Evolutionary conservation across 2,113 vertebrate genomes (phyloP).

Genomic region (Labeo rohita): DNA sequence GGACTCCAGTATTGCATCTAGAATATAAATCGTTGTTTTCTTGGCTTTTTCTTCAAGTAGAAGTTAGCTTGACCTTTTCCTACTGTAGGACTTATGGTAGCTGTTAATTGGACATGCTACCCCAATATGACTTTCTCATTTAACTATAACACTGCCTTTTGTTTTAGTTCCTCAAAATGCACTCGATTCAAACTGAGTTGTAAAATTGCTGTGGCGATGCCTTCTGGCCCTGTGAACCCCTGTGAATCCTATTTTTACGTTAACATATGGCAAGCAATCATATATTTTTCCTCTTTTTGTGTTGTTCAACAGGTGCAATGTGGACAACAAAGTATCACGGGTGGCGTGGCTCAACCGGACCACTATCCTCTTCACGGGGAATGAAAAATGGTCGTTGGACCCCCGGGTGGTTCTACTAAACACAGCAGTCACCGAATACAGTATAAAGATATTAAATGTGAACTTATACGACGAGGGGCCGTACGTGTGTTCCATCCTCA

Average conservation of each 20-base stretch:
- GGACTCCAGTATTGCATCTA: constrained; percentile 66
- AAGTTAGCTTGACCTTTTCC: not conserved
- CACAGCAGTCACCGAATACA: constrained; percentile 94
- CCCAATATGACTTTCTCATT: not conserved
- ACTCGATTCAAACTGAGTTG: not conserved
- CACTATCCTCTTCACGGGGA: constrained; percentile 93
- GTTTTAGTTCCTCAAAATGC: not conserved
- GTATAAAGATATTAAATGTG: constrained; percentile 93
- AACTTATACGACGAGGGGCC: constrained; percentile 92
- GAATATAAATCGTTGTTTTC: constrained; percentile 61
- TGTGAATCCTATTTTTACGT: not conserved
- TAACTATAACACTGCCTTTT: not conserved
- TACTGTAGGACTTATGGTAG: not conserved
- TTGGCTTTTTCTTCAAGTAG: not conserved
- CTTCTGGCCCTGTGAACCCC: no score
- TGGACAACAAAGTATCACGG: constrained; percentile 92
- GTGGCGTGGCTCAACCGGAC: constrained; percentile 98
- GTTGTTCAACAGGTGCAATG: constrained; percentile 82
- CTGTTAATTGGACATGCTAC: not conserved
- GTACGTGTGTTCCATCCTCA: constrained; percentile 95
- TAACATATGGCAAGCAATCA: not conserved
- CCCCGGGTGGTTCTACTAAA: constrained; percentile 91
- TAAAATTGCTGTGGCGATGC: not conserved
- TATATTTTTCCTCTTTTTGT: not conserved
- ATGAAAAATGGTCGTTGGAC: constrained; percentile 96